Conservation (phyloP, 2,797 vertebrate genomes). For the Sebastes hubbsi region DNA sequence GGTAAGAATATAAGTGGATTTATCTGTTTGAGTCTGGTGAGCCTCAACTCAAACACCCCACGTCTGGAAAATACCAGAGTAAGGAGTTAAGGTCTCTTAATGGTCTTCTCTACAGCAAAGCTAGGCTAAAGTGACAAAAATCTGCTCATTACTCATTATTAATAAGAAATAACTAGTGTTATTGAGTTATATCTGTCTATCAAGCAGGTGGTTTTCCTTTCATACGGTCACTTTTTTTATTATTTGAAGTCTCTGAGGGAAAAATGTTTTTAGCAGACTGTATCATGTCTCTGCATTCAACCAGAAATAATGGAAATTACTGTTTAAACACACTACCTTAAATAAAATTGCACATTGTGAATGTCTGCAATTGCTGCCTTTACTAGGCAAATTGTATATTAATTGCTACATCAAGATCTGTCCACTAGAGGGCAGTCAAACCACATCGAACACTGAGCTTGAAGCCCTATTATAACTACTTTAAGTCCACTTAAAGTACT, state of each 20-base stretch:
- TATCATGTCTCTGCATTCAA: background rate
- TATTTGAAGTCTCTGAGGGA: background rate
- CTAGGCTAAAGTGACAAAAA: background rate
- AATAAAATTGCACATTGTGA: background rate
- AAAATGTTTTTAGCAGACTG: background rate
- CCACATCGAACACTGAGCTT: background rate
- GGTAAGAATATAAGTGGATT: constrained; percentile 32
- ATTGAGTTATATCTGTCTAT: background rate
- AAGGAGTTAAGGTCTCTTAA: background rate
- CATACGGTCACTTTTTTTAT: background rate
- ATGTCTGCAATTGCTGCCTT: background rate
- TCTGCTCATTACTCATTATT: background rate
- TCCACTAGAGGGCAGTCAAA: constrained; percentile 46
- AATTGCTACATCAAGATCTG: background rate
- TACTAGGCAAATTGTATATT: background rate
- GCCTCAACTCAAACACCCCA: background rate
- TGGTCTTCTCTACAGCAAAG: background rate
- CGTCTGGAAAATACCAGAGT: background rate
- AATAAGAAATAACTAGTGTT: background rate
- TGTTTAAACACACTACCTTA: background rate
- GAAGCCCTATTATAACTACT: too few relatives aligned
- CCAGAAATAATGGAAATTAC: background rate
- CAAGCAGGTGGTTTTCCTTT: background rate
- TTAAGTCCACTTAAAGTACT: background rate
- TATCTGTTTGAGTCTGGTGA: background rate